Conservation (phyloP, 2,113 vertebrate species). For the Macrotis lagotis region DNA sequence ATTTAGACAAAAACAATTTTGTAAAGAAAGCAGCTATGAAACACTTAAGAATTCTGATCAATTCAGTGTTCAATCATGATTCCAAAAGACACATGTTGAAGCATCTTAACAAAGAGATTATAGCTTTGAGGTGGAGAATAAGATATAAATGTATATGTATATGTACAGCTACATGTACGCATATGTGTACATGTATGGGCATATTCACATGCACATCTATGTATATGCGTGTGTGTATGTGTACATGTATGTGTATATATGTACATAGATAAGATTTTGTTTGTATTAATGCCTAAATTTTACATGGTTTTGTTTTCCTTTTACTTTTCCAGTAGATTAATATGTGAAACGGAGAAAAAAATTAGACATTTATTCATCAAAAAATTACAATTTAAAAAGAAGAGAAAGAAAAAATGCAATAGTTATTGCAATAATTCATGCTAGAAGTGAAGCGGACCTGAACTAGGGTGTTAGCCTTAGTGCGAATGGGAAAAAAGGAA, state of each 20-base stretch:
- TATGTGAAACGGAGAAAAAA: neutral
- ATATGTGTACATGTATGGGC: too few species aligned
- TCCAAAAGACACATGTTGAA: neutral
- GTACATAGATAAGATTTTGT: neutral
- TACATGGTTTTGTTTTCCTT: neutral
- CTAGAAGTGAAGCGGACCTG: neutral
- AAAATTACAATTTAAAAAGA: neutral
- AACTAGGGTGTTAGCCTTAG: neutral
- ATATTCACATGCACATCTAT: too few species aligned
- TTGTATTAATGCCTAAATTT: neutral
- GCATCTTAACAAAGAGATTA: neutral
- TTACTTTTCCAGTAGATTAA: neutral
- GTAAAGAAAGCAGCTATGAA: neutral
- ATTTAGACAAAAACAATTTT: neutral
- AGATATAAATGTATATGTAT: neutral
- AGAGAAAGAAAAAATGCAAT: neutral
- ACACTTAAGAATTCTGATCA: neutral
- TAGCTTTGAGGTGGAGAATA: neutral
- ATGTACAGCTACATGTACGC: too few species aligned
- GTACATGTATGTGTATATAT: too few species aligned
- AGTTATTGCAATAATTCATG: neutral
- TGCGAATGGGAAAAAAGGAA: neutral
- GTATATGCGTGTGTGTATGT: too few species aligned
- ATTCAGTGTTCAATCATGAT: neutral
- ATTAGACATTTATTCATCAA: neutral